Percentiles rank a stretch among this genome's conserved stretches.
phyloP scores from a whole-genome alignment of 2,797 vertebrate genomes.

The Parauchenoglanis ngamensis region DNA sequence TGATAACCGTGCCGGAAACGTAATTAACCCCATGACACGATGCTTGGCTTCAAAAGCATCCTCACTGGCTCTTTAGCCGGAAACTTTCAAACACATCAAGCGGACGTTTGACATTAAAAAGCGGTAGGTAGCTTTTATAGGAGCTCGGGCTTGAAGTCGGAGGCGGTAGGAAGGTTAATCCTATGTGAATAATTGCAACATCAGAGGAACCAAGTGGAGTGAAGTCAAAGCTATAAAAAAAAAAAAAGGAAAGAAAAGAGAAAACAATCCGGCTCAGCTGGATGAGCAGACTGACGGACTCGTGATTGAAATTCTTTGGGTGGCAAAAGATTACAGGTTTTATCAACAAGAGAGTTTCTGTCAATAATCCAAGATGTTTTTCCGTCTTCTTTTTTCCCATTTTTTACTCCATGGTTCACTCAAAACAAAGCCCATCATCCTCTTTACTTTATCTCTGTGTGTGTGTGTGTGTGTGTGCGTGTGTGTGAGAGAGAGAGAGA shows the following conservation, averaged over 20 bases:
- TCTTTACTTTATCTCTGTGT: slow-evolving; percentile 27
- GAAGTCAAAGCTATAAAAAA: neutral
- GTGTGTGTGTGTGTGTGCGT: neutral
- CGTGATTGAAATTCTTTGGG: slow-evolving; percentile 50
- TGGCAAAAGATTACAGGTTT: slow-evolving; percentile 53
- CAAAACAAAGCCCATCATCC: slow-evolving; percentile 57
- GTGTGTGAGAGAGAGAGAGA: neutral
- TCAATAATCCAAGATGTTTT: slow-evolving; percentile 53
- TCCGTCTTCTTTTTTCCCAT: neutral
- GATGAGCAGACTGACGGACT: slow-evolving; percentile 15
- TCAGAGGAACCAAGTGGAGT: slow-evolving; percentile 30
- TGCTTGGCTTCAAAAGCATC: slow-evolving; percentile 38
- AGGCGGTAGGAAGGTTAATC: slow-evolving; percentile 37
- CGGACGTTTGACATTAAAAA: slow-evolving; percentile 33
- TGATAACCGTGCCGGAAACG: slow-evolving; percentile 62
- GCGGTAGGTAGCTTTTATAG: slow-evolving; percentile 17
- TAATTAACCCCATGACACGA: slow-evolving; percentile 59
- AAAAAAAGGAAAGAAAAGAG: neutral
- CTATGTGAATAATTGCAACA: slow-evolving; percentile 48
- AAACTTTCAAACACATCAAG: slow-evolving; percentile 31
- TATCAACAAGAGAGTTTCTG: slow-evolving; percentile 54
- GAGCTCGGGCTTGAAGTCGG: neutral
- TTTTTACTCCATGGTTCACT: slow-evolving; percentile 24
- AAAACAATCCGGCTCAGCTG: neutral
- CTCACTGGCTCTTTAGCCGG: slow-evolving; percentile 9